Base-by-base conservation (phyloP, 2,888 invertebrate species). In the Gibbula magus region DNA sequence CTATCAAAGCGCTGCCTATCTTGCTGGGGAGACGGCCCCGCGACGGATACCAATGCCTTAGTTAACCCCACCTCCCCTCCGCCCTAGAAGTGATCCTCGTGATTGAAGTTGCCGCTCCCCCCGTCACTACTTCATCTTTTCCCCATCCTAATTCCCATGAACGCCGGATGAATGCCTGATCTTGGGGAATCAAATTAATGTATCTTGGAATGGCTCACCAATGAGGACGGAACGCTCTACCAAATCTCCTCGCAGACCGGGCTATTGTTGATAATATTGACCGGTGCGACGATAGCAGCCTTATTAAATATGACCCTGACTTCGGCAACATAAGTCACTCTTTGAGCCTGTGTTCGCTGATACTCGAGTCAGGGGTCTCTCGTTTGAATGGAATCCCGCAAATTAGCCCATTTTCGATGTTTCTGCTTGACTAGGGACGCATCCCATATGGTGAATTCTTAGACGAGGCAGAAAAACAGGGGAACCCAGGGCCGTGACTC, bases 231-330 rank as follows among this genome's bases (percentile, higher is more conserved):
- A 75, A 53, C 54, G 54, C 54, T 75, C 75, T 75, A 54, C 29
- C 52, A 53, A 53, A 75, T 75, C 53, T 75, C 75, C 53, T 52
- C 29, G 13, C 32, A 53, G 75, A 29, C 35, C 54, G 18, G 25
- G 75, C 75, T 75, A 75, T 75, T 75, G 75, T 75, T 75, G 75
- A 75, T 75, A 75, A 75, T 75, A 75, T 75, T 75, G 75, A 75
- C 75, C 54, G 32, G 53, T 22, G 32, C n/a, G 29, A 76, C 79
- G 82, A 84, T 82, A 82, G 79, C 79, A 80, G 77, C 75, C 81
- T 82, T 82, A 84, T 82, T 84, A 84, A 82, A 84, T 77, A 80
- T 79, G 84, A 77, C 82, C 84, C 75, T 77, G 83, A 81, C 81
- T 76, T 79, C 29, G 7, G 75, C 35, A 77, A 79, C 83, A 79